Conservation (phyloP, 1,140 invertebrate genomes). For the Drosophila pectinifera region DNA sequence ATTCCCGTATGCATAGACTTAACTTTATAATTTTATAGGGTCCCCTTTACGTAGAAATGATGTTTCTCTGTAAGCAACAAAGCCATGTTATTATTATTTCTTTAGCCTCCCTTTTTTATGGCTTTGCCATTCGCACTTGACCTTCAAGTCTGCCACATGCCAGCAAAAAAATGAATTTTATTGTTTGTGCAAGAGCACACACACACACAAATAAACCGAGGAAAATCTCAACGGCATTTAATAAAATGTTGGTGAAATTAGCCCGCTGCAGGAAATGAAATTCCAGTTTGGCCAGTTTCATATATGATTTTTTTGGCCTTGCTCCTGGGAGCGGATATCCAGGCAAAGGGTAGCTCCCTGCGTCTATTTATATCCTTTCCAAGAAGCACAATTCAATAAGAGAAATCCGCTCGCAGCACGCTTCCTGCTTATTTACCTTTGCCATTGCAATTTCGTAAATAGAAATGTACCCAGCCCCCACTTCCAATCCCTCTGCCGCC, state of each 20-base stretch:
- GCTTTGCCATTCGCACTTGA: constrained; percentile 34
- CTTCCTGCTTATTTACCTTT: constrained; percentile 27
- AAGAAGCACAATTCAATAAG: constrained; percentile 38
- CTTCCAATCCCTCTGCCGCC: no score
- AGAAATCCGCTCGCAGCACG: neutral
- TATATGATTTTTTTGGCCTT: constrained; percentile 4
- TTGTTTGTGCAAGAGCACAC: constrained; percentile 19
- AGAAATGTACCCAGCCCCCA: constrained; percentile 1
- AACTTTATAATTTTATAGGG: neutral
- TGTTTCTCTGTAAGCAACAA: neutral
- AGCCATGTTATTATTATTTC: constrained; percentile 5
- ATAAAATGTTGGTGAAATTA: constrained; percentile 53
- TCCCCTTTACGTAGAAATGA: neutral
- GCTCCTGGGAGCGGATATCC: constrained; percentile 13
- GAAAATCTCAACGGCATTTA: constrained; percentile 47
- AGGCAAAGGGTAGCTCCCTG: constrained; percentile 2
- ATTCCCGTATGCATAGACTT: neutral
- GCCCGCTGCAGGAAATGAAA: constrained; percentile 49
- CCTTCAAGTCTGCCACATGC: constrained; percentile 20
- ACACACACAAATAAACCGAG: constrained; percentile 25
- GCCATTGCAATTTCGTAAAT: constrained; percentile 27
- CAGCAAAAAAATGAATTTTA: constrained; percentile 6
- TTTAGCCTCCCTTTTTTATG: constrained; percentile 18
- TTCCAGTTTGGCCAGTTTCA: constrained; percentile 34
- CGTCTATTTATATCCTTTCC: constrained; percentile 30